Evolutionary conservation across 2,113 vertebrate species (phyloP).

Genomic region (Hemiprocne comata): DNA sequence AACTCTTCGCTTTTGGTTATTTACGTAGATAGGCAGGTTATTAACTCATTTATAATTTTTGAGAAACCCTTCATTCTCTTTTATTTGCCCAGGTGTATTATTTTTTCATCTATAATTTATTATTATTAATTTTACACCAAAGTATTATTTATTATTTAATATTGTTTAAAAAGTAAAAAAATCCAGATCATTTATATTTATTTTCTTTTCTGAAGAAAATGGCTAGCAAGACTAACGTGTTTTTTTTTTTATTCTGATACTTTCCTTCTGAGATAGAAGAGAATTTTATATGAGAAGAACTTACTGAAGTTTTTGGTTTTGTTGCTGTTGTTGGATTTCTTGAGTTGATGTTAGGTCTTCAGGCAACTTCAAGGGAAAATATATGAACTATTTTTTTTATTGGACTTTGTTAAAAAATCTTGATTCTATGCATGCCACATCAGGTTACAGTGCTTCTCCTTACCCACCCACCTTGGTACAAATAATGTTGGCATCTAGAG

Average conservation of each 20-base stretch:
- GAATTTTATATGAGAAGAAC: neutral
- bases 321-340: neutral
- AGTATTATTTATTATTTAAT: neutral
- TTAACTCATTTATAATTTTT: neutral
- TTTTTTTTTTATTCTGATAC: neutral
- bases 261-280: neutral
- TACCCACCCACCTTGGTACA: neutral
- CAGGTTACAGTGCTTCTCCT: neutral
- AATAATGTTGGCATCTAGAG: neutral
- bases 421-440: neutral
- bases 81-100: neutral
- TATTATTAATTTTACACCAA: neutral
- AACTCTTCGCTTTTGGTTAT: neutral
- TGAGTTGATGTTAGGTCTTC: neutral
- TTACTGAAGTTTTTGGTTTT: neutral
- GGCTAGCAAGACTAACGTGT: neutral
- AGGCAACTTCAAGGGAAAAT: neutral
- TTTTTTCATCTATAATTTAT: neutral
- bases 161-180: neutral
- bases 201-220: neutral
- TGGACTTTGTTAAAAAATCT: neutral
- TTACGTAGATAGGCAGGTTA: neutral
- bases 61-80: neutral
- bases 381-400: neutral
- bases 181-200: neutral